These are phyloP conservation scores for Okamejei kenojei DNA, from an alignment of 2,797 vertebrate species.

Conservation along the genomic window DNA sequence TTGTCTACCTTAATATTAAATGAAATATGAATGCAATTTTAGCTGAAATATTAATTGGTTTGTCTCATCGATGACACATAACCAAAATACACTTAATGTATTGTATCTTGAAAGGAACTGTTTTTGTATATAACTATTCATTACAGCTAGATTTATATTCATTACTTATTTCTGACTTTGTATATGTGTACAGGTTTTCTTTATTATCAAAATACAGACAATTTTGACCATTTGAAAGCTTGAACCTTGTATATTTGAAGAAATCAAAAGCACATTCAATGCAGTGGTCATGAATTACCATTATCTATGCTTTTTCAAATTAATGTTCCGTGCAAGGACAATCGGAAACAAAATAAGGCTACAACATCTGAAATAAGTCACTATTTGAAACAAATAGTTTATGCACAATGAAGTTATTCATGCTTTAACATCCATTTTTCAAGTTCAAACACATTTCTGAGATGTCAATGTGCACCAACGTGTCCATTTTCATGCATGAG, in stretches of 20 bases:
- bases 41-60: not conserved
- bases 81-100: not conserved
- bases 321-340: not conserved
- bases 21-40: not conserved
- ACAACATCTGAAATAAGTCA: not conserved
- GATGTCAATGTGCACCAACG: not conserved
- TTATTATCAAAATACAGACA: not conserved
- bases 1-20: not conserved
- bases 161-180: not conserved
- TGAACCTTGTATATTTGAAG: not conserved
- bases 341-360: not conserved
- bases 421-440: not conserved
- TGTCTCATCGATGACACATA: not conserved
- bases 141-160: not conserved
- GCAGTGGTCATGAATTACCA: constrained; percentile 6
- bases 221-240: constrained; percentile 18
- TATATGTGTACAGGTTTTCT: not conserved
- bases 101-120: not conserved
- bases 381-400: constrained; percentile 3
- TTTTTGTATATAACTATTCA: not conserved
- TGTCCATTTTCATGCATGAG: not conserved
- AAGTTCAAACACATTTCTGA: not conserved
- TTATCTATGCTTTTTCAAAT: not conserved
- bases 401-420: not conserved
- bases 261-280: not conserved